These are phyloP conservation scores for Phoxinus phoxinus DNA, from an alignment of 2,113 vertebrate species.

Conservation along the genomic window DNA sequence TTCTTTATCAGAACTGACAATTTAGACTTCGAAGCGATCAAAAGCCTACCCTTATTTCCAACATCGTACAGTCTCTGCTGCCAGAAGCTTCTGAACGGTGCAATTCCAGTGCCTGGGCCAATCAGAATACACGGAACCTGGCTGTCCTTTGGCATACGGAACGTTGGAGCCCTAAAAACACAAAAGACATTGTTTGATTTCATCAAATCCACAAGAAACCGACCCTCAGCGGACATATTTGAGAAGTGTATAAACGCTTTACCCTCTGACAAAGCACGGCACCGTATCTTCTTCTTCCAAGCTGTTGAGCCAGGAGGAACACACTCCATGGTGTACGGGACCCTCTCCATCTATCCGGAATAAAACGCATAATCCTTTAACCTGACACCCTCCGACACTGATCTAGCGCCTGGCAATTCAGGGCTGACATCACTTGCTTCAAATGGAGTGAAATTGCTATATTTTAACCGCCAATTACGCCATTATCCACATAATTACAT, in stretches of 20 bases:
- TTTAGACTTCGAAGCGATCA: not conserved
- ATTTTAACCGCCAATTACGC: constrained; percentile 60
- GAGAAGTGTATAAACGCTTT: constrained; percentile 55
- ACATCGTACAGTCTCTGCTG: constrained; percentile 91
- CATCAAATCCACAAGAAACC: not conserved
- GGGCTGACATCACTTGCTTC: constrained; percentile 30
- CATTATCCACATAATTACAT: constrained; percentile 57
- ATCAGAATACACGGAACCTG: constrained; percentile 93
- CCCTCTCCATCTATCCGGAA: constrained; percentile 85
- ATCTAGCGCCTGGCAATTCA: constrained; percentile 52
- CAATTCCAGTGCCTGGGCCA: constrained; percentile 94
- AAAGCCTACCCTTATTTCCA: constrained; percentile 85
- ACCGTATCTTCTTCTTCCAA: constrained; percentile 89
- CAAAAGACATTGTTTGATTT: not conserved
- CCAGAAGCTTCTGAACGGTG: constrained; percentile 99
- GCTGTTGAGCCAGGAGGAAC: constrained; percentile 96
- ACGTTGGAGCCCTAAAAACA: constrained; percentile 84
- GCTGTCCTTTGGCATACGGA: constrained; percentile 91
- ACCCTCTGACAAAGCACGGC: constrained; percentile 96
- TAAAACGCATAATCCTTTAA: constrained; percentile 53
- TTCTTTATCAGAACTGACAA: not conserved
- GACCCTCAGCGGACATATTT: not conserved
- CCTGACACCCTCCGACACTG: constrained; percentile 52
- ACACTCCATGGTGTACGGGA: constrained; percentile 93
- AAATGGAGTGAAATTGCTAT: constrained; percentile 50